Evolutionary conservation across 2,113 vertebrate genomes (phyloP), one percentile per base, ranked within the genome.

Genomic region (Lagopus leucura): DNA sequence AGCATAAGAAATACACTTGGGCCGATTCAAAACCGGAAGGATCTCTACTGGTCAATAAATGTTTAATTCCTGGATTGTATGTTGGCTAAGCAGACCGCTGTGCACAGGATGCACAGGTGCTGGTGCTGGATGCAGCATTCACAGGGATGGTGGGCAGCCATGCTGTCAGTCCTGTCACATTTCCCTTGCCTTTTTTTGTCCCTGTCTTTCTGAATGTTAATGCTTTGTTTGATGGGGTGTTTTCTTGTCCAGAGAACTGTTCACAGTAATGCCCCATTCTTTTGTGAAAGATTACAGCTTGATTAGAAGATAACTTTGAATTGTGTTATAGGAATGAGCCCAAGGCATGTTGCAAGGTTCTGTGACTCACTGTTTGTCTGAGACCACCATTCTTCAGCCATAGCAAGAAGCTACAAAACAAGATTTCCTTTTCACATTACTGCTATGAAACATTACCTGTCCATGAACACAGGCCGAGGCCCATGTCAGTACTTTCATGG

Each of bases 131-230:
- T 13, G 38, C 4, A 12, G 27, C 8, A 45, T 63, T 82, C 34
- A 27, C 67, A 71, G 30, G 40, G 67, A 79, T 91, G 42, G 25
- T 36, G 40, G 89, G 45, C 30, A 77, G 76, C 5, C 54, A 28
- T 8, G 5, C 13, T 6, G 9, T 32, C 5, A 3, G 16, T 28
- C 12, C 24, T 70, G 36, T 34, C 47, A 77, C 0, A 0, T 64
- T 71, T 45, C 42, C 13, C 0, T 47, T 20, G 13, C 2, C n/a
- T 71, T 79, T 94, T 94, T 94, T 74, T 78, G 47, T 38, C 25
- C 18, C 22, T 4, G 36, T 43, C 28, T 74, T 82, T 81, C 60
- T 67, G 18, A 38, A 71, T 74, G 19, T 8, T 66, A 36, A 11
- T n/a, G 11, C 48, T 89, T 50, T 50, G 2, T 47, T 76, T 82